Evolutionary conservation across 2,888 invertebrate species (phyloP).

Genomic region (Chaetoderma sp.): DNA sequence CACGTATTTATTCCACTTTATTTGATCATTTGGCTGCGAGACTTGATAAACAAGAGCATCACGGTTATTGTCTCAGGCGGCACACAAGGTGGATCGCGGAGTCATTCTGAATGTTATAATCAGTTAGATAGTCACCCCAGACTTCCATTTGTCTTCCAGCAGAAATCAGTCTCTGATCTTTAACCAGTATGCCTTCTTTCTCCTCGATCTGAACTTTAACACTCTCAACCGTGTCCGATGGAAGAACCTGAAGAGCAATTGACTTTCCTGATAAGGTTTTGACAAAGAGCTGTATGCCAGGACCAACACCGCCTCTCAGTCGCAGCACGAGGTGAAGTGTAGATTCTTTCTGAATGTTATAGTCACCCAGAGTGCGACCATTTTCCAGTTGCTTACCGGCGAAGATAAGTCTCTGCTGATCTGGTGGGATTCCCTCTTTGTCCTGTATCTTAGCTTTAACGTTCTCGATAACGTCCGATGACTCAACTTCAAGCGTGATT

Average conservation of each 20-base stretch:
- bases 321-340: slow-evolving; percentile 91
- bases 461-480: no score
- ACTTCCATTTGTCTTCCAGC: slow-evolving; percentile 95
- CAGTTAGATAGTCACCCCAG: slow-evolving; percentile 90
- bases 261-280: slow-evolving; percentile 67
- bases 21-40: no score
- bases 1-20: no score
- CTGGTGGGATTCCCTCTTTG: no score
- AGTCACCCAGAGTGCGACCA: no score
- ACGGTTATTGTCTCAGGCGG: slow-evolving; percentile 87
- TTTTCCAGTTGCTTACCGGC: no score
- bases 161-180: slow-evolving; percentile 73
- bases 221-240: slow-evolving; percentile 93
- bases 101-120: slow-evolving; percentile 95
- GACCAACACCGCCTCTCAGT: slow-evolving; percentile 79
- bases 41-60: no score
- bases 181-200: slow-evolving; percentile 71
- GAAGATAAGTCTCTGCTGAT: no score
- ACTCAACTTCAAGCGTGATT: slow-evolving; percentile 96
- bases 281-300: slow-evolving; percentile 86
- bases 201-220: slow-evolving; percentile 78
- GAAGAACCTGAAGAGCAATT: slow-evolving; percentile 74
- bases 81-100: slow-evolving; percentile 91
- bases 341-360: no score
- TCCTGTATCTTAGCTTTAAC: no score